These are phyloP conservation scores for Channa striata DNA, from an alignment of 2,797 vertebrate genomes.

Conservation along the genomic window DNA sequence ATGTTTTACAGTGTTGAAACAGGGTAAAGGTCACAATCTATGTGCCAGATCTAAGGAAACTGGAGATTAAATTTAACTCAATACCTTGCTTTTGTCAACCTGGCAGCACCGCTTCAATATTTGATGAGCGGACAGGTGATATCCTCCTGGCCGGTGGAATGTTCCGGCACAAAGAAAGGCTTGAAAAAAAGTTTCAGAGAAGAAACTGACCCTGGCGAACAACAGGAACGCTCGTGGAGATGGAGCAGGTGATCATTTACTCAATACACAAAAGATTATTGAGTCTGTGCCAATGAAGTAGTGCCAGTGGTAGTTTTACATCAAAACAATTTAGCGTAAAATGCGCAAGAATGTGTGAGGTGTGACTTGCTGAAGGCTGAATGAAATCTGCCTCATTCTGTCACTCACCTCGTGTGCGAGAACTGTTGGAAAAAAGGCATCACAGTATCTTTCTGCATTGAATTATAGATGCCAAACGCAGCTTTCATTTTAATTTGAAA, in stretches of 20 bases:
- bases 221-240: neutral
- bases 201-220: neutral
- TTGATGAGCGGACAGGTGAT: slow-evolving; percentile 78
- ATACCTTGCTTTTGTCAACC: slow-evolving; percentile 70
- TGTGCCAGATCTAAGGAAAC: slow-evolving; percentile 48
- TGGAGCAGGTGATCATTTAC: neutral
- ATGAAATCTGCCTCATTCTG: neutral
- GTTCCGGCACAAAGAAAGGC: slow-evolving; percentile 51
- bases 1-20: slow-evolving; percentile 33
- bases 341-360: too few species aligned
- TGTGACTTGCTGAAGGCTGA: too few species aligned
- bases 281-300: too few species aligned
- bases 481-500: too few species aligned
- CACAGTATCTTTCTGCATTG: neutral
- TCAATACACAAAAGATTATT: neutral
- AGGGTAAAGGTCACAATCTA: slow-evolving; percentile 29
- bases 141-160: slow-evolving; percentile 62
- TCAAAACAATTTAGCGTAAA: too few species aligned
- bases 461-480: too few species aligned
- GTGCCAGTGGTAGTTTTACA: too few species aligned
- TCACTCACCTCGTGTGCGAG: neutral
- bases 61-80: slow-evolving; percentile 72
- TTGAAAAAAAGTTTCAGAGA: slow-evolving; percentile 20
- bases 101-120: slow-evolving; percentile 70
- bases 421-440: neutral